Conservation (phyloP, 1,140 invertebrate genomes). For the Drosophila repleta region DNA sequence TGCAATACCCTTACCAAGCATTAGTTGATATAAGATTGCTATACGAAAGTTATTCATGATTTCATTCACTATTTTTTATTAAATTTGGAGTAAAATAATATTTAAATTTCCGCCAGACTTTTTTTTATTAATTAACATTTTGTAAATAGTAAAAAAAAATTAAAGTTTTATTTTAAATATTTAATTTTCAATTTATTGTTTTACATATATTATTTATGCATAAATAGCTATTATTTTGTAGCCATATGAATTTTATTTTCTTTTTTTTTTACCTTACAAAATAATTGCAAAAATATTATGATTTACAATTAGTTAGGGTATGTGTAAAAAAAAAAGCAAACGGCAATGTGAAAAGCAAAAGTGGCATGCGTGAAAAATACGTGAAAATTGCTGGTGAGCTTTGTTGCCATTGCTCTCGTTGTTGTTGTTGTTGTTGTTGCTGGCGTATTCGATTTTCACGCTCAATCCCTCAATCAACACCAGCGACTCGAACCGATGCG, state of each 20-base stretch:
- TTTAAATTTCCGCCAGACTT: too few species aligned
- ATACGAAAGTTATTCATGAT: too few species aligned
- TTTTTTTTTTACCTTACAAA: too few species aligned
- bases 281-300: too few species aligned
- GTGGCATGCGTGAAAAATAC: conserved; percentile 66
- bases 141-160: too few species aligned
- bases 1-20: conserved; percentile 1
- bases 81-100: neutral
- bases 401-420: conserved; percentile 3
- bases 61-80: neutral
- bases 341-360: conserved; percentile 57
- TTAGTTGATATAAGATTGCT: neutral
- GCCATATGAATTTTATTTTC: too few species aligned
- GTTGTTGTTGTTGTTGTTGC: conserved; percentile 25
- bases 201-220: too few species aligned
- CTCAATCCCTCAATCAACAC: conserved; percentile 79
- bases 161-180: too few species aligned
- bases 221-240: too few species aligned
- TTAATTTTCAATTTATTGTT: too few species aligned
- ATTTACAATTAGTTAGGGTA: conserved; percentile 16
- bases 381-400: conserved; percentile 61
- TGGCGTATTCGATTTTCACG: conserved; percentile 73
- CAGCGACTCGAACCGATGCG: conserved; percentile 36
- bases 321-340: conserved; percentile 17
- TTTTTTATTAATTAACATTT: too few species aligned